Conservation (phyloP, 2,888 invertebrate genomes). For the Hirtodrosophila trivittata region DNA sequence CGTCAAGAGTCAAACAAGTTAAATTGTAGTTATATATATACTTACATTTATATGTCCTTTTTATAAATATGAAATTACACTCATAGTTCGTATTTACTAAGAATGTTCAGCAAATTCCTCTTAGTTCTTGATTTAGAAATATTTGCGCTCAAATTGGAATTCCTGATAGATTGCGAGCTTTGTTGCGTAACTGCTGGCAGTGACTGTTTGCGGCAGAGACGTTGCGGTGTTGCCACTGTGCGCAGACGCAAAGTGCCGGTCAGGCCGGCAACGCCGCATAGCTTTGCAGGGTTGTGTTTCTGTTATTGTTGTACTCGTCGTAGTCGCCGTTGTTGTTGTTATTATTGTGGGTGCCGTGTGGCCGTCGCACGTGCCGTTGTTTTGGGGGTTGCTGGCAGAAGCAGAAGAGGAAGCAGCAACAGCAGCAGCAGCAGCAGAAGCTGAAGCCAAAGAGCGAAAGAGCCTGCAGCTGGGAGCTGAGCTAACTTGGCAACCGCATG, state of each 20-base stretch:
- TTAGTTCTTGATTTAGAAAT: too few species aligned
- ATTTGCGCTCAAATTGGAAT: background rate
- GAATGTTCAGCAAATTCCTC: too few species aligned
- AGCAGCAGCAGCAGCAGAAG: conserved; percentile 4
- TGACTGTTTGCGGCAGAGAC: conserved; percentile 39
- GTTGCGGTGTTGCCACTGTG: conserved; percentile 32
- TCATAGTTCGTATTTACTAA: too few species aligned
- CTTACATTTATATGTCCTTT: too few species aligned
- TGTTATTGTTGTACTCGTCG: conserved; percentile 14
- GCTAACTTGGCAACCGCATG: conserved; percentile 61
- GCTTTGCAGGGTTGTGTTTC: conserved; percentile 42
- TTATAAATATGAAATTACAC: too few species aligned
- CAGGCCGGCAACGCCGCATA: conserved; percentile 54
- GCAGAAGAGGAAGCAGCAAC: conserved; percentile 5
- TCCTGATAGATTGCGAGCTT: background rate
- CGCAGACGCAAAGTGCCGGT: conserved; percentile 40
- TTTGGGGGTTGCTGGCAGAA: conserved; percentile 49
- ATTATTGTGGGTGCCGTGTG: conserved; percentile 50
- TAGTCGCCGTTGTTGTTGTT: conserved; percentile 35
- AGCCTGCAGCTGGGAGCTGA: conserved; percentile 36
- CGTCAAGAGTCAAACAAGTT: too few species aligned
- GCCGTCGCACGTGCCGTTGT: conserved; percentile 45
- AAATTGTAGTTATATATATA: too few species aligned
- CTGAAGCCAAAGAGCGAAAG: conserved; percentile 8
- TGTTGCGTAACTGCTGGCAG: conserved; percentile 44